Evolutionary conservation across 2,888 invertebrate genomes (phyloP).

Genomic region (Leptothorax acervorum): DNA sequence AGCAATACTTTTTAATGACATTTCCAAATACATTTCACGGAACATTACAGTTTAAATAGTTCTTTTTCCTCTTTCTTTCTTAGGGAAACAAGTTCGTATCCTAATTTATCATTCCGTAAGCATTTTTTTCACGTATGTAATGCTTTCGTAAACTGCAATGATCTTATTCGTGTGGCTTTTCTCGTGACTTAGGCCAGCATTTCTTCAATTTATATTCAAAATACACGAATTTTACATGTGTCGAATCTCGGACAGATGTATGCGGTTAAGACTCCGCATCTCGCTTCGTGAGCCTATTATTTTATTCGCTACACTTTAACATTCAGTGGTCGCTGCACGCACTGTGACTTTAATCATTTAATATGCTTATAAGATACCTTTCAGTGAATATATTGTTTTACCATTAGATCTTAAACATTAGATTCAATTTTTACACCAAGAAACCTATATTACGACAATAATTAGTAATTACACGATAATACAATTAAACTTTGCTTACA

Average conservation of each 20-base stretch:
- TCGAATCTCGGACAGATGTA: constrained; percentile 63
- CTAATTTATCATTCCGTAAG: constrained; percentile 65
- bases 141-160: constrained; percentile 65
- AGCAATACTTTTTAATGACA: constrained; percentile 82
- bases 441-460: constrained; percentile 84
- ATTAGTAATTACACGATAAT: constrained; percentile 84
- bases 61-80: constrained; percentile 33
- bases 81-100: constrained; percentile 63
- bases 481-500: constrained; percentile 81
- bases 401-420: constrained; percentile 82
- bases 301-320: constrained; percentile 70
- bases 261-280: constrained; percentile 63
- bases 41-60: constrained; percentile 66
- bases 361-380: constrained; percentile 73
- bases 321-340: constrained; percentile 65
- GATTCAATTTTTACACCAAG: constrained; percentile 84
- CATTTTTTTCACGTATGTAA: constrained; percentile 57
- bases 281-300: constrained; percentile 72
- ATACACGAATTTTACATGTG: constrained; percentile 74
- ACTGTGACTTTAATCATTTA: constrained; percentile 64
- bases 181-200: constrained; percentile 78
- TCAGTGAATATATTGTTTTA: constrained; percentile 78
- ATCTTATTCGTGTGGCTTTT: constrained; percentile 66
- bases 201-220: constrained; percentile 79
- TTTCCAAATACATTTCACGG: constrained; percentile 79